Evolutionary conservation across 2,888 invertebrate species (phyloP), one percentile per base, ranked within the genome.

Genomic region (Protophormia terraenovae): DNA sequence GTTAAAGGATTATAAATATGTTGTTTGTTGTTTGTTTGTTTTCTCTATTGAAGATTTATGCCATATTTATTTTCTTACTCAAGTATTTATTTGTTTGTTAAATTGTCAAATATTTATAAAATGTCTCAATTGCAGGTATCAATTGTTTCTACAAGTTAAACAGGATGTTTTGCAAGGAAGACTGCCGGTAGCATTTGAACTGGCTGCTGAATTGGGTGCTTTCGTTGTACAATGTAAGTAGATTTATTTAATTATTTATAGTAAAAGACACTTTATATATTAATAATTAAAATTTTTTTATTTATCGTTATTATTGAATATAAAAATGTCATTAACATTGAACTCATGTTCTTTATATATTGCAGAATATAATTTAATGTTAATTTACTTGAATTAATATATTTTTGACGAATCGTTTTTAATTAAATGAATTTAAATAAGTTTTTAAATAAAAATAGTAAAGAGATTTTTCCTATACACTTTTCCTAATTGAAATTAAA

Each of bases 141-240:
- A 98, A 94, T 96, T 98, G 93, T 99, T 98, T 93, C 95, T 99
- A 89, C 98, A 99, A 95, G 95, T 98, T 90, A 98, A 98, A 93
- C 97, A 98, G 94, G 98, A 99, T 92, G 97, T 99, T 89, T 94
- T 98, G 73, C 98, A 98, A 92, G 98, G 98, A 86, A 95, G 98
- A 88, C 94, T 99, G 89, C 97, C 98, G 7, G 96, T 98, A 82
- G 95, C 96, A 86, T 97, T 97, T 93, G 98, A 98, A 90, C 94
- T 98, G 88, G 97, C 98, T 29, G 96, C 97, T 5, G 98, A 98
- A 92, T 94, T 98, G 82, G 98, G 98, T 76, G 97, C 98, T 14
- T 98, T 96, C 92, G 97, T 98, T 86, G 95, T 99, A 72, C 98
- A 99, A 94, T 98, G 98, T 98, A 94, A 97, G 97, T 95, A 89